Percentiles rank a stretch among this genome's conserved stretches.
These are phyloP conservation scores for Lophochroa leadbeateri DNA, from an alignment of 2,113 vertebrate species.

Conservation along the genomic window DNA sequence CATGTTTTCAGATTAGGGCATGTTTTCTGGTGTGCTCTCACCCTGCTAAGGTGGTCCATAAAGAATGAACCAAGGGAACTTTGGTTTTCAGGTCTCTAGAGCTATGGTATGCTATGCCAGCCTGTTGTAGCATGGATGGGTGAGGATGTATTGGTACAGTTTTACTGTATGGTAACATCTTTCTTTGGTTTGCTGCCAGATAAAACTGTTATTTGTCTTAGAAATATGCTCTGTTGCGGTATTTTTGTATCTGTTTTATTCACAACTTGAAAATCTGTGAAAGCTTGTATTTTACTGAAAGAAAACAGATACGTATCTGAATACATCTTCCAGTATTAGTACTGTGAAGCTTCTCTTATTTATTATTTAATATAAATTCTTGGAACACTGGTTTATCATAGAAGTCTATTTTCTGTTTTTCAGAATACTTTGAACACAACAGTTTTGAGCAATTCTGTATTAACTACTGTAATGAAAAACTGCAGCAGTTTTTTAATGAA, in stretches of 20 bases:
- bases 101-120: not conserved
- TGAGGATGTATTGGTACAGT: not conserved
- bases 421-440: conserved; percentile 99
- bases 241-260: not conserved
- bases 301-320: not conserved
- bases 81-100: not conserved
- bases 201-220: not conserved
- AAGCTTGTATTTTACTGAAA: not conserved
- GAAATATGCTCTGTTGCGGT: not conserved
- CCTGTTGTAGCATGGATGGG: not conserved
- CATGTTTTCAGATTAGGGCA: not conserved
- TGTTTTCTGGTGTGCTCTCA: not conserved
- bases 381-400: not conserved
- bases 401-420: conserved; percentile 50
- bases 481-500: conserved; percentile 99
- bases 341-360: not conserved
- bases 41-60: not conserved
- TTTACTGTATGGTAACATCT: not conserved
- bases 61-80: not conserved
- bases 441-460: conserved; percentile 99
- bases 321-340: not conserved
- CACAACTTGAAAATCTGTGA: not conserved
- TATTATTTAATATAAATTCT: not conserved
- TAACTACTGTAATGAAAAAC: conserved; percentile 99
- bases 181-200: not conserved